Evolutionary conservation across 2,113 vertebrate species (phyloP).

Genomic region (Raja brachyura): DNA sequence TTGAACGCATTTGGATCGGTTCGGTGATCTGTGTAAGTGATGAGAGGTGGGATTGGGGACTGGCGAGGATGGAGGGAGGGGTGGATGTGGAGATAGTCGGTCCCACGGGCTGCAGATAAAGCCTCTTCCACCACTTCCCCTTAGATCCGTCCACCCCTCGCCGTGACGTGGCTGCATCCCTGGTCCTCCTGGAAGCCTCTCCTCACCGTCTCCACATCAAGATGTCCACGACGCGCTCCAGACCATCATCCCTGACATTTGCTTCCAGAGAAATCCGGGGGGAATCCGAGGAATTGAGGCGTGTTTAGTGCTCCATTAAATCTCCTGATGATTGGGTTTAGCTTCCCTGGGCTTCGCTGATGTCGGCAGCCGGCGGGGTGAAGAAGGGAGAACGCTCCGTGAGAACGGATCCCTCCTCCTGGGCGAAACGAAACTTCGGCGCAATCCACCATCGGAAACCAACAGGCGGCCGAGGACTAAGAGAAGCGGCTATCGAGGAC

Average conservation of each 20-base stretch:
- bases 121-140: background rate
- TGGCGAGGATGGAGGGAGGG: too few relatives aligned
- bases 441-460: background rate
- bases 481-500: background rate
- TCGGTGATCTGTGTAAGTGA: background rate
- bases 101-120: background rate
- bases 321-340: background rate
- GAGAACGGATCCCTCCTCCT: background rate
- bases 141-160: background rate
- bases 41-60: background rate
- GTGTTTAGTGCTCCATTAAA: too few relatives aligned
- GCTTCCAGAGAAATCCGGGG: background rate
- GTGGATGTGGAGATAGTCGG: background rate
- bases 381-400: background rate
- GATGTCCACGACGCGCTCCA: background rate
- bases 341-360: background rate
- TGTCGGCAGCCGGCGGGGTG: constrained; percentile 11
- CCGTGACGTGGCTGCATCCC: background rate
- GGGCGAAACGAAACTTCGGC: background rate
- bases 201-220: background rate
- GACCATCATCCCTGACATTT: too few relatives aligned
- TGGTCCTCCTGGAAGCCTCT: background rate
- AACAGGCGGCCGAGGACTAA: too few relatives aligned
- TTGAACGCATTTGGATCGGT: too few relatives aligned
- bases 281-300: background rate